phyloP scores from a whole-genome alignment of 2,113 vertebrate genomes.

The Lepus europaeus region DNA sequence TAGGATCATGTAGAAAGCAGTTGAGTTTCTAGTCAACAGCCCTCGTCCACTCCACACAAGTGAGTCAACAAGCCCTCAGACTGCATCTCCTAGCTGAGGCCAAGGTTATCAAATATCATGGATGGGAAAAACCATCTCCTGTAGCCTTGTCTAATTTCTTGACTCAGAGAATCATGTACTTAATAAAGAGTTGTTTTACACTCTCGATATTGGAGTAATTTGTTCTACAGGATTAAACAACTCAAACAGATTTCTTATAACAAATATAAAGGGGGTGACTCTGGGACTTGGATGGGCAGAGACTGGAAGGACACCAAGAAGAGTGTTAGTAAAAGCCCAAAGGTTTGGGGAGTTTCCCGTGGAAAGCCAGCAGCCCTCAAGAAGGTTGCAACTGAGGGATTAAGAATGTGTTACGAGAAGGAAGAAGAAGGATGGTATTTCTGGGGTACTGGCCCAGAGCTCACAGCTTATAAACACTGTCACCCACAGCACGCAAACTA shows the following conservation, averaged over 20 bases:
- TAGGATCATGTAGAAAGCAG: not conserved
- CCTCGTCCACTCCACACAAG: not conserved
- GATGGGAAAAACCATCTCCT: not conserved
- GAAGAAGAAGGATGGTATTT: not conserved
- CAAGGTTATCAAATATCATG: not conserved
- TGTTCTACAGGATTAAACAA: too few species aligned
- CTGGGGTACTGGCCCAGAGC: not conserved
- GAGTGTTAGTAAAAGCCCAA: not conserved
- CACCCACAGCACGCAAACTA: not conserved
- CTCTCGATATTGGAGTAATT: not conserved
- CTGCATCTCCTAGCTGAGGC: not conserved
- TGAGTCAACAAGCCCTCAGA: not conserved
- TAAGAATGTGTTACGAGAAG: not conserved
- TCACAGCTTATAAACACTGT: not conserved
- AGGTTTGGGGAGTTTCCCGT: not conserved
- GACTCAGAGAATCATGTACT: not conserved
- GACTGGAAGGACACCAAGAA: not conserved
- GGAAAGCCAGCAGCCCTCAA: not conserved
- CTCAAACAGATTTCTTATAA: too few species aligned
- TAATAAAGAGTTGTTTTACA: not conserved
- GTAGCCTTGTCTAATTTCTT: not conserved
- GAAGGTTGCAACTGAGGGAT: not conserved
- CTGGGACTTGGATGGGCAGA: not conserved
- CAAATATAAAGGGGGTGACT: not conserved
- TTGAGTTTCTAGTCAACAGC: not conserved